phyloP scores from a whole-genome alignment of 2,797 vertebrate genomes.

The Psittacula derbiana region DNA sequence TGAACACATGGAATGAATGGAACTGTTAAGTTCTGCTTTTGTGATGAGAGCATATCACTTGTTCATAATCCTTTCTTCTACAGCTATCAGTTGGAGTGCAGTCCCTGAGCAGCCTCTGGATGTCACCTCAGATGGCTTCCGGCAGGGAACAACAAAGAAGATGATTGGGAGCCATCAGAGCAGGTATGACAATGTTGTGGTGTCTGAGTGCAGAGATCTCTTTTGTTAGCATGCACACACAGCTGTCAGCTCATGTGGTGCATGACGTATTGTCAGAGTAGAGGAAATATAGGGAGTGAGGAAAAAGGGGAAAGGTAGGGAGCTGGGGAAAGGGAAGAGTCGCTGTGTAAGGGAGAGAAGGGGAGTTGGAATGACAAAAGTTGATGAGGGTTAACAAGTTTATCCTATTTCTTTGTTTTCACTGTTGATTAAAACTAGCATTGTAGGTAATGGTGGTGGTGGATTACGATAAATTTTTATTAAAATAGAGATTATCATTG shows the following conservation, averaged over 20 bases:
- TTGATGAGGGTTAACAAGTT: neutral
- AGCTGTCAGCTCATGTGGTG: neutral
- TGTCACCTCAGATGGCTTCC: constrained; percentile 91
- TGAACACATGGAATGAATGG: neutral
- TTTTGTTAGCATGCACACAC: neutral
- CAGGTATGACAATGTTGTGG: constrained; percentile 77
- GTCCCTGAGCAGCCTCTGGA: constrained; percentile 87
- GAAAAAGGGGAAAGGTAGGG: neutral
- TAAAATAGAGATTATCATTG: neutral
- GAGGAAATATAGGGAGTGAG: neutral
- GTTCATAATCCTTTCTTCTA: constrained; percentile 5
- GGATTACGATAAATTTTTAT: neutral
- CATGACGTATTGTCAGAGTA: neutral
- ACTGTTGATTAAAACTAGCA: neutral
- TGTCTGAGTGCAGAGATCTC: neutral
- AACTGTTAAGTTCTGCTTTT: neutral
- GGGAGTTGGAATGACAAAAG: neutral
- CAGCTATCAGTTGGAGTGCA: constrained; percentile 94
- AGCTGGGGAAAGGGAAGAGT: neutral
- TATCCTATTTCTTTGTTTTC: neutral
- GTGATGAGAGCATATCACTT: neutral
- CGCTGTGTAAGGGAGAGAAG: neutral
- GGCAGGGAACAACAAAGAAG: constrained; percentile 91
- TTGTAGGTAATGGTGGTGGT: neutral
- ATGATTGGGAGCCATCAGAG: constrained; percentile 77